A percentile compares a stretch with the other conserved stretches of the same genome.
These are phyloP conservation scores for Dione juno DNA, from an alignment of 2,888 invertebrate genomes.

Conservation along the genomic window DNA sequence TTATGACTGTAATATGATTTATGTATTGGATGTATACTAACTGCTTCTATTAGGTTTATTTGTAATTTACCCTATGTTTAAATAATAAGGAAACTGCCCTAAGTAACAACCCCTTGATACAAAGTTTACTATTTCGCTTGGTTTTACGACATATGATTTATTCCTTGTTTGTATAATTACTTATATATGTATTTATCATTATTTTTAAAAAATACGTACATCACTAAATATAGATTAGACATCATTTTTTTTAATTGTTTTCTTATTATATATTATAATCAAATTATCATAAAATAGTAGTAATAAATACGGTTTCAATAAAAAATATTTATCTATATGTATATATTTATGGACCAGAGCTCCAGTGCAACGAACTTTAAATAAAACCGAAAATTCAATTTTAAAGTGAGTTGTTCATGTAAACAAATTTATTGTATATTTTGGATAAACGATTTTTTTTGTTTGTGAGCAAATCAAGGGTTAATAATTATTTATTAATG, in stretches of 20 bases:
- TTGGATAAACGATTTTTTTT: too few relatives aligned
- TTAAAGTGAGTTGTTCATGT: not conserved
- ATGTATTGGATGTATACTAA: constrained; percentile 1
- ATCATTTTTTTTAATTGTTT: too few relatives aligned
- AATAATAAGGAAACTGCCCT: not conserved
- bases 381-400: not conserved
- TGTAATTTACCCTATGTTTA: constrained; percentile 14
- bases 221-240: not conserved
- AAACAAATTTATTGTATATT: too few relatives aligned
- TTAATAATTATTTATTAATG: too few relatives aligned
- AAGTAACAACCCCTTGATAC: not conserved
- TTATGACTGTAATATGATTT: constrained; percentile 25
- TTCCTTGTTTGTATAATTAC: not conserved
- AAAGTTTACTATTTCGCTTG: not conserved
- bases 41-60: constrained; percentile 11
- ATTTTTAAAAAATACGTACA: not conserved
- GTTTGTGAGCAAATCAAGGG: too few relatives aligned
- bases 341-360: not conserved
- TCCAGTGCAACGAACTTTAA: not conserved
- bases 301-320: too few relatives aligned
- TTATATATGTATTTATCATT: not conserved
- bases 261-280: too few relatives aligned
- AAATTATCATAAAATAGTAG: too few relatives aligned
- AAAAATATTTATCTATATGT: too few relatives aligned
- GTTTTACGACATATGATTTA: not conserved